Base-by-base conservation (phyloP, 2,113 vertebrate species). In the Nycticryphes semicollaris region DNA sequence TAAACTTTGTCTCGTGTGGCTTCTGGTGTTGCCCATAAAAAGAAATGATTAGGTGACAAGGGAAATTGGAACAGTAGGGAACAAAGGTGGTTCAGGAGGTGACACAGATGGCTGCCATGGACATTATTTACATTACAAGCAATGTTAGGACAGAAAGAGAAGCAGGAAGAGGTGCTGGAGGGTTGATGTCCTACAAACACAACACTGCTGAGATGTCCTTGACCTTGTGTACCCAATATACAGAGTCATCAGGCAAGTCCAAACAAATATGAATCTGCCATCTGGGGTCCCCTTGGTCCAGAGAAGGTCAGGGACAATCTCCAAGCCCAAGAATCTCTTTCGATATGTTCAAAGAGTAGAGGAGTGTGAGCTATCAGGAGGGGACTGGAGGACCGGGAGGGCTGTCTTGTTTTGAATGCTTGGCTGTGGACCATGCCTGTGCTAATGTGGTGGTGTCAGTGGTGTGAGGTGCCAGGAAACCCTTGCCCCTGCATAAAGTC, bases 311-410 rank as follows among this genome's bases (percentile, higher is more conserved):
- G 18, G 25, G 21, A 81, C n/a, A 39, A 24, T 21, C 56, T 70
- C 37, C 33, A 45, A 76, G 39, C 18, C 21, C 3, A 1, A 54
- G 19, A 50, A 3, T 0, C 0, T 10, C 27, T 48, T 31, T 31
- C 11, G 47, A 27, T 54, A 72, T 7, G 37, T 54, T 54, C 25
- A 28, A 7, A 81, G 37, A 27, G 18, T 43, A 11, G 43, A 69
- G 53, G 48, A 31, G 7, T 21, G 21, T 25, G 70, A 57, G 67
- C 7, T 6, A 6, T 10, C 15, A 8, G 31, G 21, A 48, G n/a
- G 25, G 12, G 11, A 5, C 14, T 10, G 60, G 48, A 35, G 41
- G 17, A 69, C 11, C 24, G 2, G 60, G 66, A 60, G 47, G 64
- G 28, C 50, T 7, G 5, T 14, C 51, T 53, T 66, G 59, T 15